Percentiles rank a stretch among this genome's conserved stretches.
These are phyloP conservation scores for Arge pagana DNA, from an alignment of 2,888 invertebrate species.

Conservation along the genomic window DNA sequence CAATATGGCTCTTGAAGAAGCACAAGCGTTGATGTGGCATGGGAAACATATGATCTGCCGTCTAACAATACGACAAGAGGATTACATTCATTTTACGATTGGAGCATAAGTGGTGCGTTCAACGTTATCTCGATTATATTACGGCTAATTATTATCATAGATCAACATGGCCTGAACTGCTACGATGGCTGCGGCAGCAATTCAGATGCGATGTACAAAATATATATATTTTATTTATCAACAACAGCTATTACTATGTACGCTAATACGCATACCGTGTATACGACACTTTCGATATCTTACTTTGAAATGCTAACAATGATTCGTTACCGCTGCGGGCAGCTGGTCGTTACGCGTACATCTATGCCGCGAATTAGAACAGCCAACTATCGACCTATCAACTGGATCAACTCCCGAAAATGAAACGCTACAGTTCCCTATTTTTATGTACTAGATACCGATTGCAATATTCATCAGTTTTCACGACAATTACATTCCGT, in stretches of 20 bases:
- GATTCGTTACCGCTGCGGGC: too few relatives aligned
- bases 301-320: too few relatives aligned
- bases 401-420: too few relatives aligned
- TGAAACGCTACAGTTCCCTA: too few relatives aligned
- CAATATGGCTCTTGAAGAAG: slow-evolving; percentile 48
- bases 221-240: slow-evolving; percentile 37
- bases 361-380: neutral
- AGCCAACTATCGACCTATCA: too few relatives aligned
- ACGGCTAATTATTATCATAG: slow-evolving; percentile 8
- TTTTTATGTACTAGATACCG: too few relatives aligned
- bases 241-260: slow-evolving; percentile 25
- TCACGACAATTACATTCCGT: neutral
- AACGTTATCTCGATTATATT: neutral
- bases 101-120: neutral
- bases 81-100: slow-evolving; percentile 1
- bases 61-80: neutral
- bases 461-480: too few relatives aligned
- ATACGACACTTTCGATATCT: too few relatives aligned
- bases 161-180: slow-evolving; percentile 51
- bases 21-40: slow-evolving; percentile 28
- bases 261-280: too few relatives aligned
- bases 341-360: slow-evolving; percentile 1
- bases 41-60: slow-evolving; percentile 1
- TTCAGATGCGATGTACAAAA: slow-evolving; percentile 54
- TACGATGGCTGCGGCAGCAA: slow-evolving; percentile 50